Conservation (phyloP, 2,888 invertebrate genomes). For the Hypomecis atomaria region DNA sequence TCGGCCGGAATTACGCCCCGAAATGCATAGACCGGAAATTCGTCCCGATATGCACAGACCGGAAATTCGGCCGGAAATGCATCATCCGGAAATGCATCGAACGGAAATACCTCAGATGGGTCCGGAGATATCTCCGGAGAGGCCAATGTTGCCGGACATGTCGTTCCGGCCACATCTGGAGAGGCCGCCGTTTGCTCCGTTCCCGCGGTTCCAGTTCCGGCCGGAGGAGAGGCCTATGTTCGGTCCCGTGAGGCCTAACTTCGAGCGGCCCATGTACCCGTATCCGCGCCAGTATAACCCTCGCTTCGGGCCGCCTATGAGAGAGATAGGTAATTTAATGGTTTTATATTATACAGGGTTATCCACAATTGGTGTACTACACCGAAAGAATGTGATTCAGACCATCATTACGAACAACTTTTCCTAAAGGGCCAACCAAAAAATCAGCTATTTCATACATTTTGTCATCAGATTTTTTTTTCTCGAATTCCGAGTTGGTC, state of each 20-base stretch:
- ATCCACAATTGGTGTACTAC: no score
- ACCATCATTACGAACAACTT: no score
- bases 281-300: constrained; percentile 50
- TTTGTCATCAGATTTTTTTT: no score
- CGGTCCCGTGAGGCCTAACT: constrained; percentile 50
- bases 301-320: constrained; percentile 53
- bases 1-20: constrained; percentile 28
- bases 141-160: constrained; percentile 51
- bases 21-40: constrained; percentile 33
- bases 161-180: constrained; percentile 42
- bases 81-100: constrained; percentile 31
- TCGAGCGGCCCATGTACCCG: constrained; percentile 60
- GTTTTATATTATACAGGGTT: neutral
- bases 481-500: no score
- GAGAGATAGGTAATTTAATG: constrained; percentile 50
- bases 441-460: no score
- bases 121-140: constrained; percentile 57
- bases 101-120: constrained; percentile 46
- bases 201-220: constrained; percentile 36
- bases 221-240: constrained; percentile 38
- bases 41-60: constrained; percentile 31
- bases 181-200: constrained; percentile 44
- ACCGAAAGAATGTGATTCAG: no score
- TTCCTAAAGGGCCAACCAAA: no score
- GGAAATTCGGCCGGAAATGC: constrained; percentile 41